Evolutionary conservation across 2,113 vertebrate genomes (phyloP).

Genomic region (Lota lota): DNA sequence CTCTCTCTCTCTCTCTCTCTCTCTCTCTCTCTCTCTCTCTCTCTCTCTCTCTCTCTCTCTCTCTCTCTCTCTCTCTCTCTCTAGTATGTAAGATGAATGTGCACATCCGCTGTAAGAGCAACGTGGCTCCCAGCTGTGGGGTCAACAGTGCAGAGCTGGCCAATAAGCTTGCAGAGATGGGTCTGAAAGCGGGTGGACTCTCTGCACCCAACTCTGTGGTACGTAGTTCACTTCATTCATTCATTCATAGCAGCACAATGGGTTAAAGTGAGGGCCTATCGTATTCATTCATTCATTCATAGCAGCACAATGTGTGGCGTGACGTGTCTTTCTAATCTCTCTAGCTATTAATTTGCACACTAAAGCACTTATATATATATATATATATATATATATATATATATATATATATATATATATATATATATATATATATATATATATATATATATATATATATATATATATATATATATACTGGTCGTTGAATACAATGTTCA

Average conservation of each 20-base stretch:
- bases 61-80: slow-evolving; percentile 25
- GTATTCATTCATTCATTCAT: too few species aligned
- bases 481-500: too few species aligned
- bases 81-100: slow-evolving; percentile 97
- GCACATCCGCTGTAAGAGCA: slow-evolving; percentile 92
- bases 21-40: background rate
- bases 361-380: too few species aligned
- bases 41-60: background rate
- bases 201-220: slow-evolving; percentile 72
- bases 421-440: too few species aligned
- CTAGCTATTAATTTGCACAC: too few species aligned
- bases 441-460: too few species aligned
- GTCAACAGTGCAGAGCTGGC: slow-evolving; percentile 92
- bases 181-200: slow-evolving; percentile 86
- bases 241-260: background rate
- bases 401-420: too few species aligned
- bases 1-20: too few species aligned
- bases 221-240: slow-evolving; percentile 1
- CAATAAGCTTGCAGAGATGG: slow-evolving; percentile 91
- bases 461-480: too few species aligned
- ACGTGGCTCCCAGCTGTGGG: slow-evolving; percentile 92
- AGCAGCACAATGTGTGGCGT: too few species aligned
- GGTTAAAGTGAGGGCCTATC: background rate
- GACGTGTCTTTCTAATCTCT: too few species aligned
- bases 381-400: too few species aligned